These are phyloP conservation scores for Gastracanthus pulcherrimus DNA, from an alignment of 2,888 invertebrate genomes.

Conservation along the genomic window DNA sequence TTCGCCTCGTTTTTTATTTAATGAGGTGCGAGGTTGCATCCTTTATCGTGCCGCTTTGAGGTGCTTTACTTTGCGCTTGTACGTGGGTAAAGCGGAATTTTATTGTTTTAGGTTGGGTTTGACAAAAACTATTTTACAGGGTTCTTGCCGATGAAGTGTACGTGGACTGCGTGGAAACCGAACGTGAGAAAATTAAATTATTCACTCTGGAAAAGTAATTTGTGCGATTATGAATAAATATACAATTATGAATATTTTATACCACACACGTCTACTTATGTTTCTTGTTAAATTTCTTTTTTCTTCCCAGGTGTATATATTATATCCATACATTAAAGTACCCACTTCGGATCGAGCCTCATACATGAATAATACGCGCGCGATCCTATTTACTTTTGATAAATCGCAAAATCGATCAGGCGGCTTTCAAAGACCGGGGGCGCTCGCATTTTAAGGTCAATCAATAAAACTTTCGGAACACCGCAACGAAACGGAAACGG, in stretches of 20 bases:
- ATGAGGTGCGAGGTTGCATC: neutral
- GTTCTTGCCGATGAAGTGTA: too few relatives aligned
- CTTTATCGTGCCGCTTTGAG: too few relatives aligned
- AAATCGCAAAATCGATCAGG: neutral
- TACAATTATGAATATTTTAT: neutral
- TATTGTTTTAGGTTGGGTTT: too few relatives aligned
- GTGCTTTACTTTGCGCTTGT: too few relatives aligned
- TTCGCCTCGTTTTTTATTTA: slow-evolving; percentile 10
- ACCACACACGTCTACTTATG: neutral
- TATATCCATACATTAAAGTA: too few relatives aligned
- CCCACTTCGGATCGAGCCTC: neutral
- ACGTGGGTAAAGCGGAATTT: too few relatives aligned
- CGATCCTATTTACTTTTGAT: slow-evolving; percentile 2
- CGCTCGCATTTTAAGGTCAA: slow-evolving; percentile 10
- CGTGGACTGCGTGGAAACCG: neutral
- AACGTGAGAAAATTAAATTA: slow-evolving; percentile 6
- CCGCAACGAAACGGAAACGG: too few relatives aligned
- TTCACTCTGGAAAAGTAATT: neutral
- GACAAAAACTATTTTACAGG: too few relatives aligned
- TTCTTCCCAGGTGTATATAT: too few relatives aligned
- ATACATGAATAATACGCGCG: neutral
- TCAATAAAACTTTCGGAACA: slow-evolving; percentile 16
- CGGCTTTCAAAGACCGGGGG: too few relatives aligned
- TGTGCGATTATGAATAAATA: neutral
- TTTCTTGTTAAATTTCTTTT: neutral